Evolutionary conservation across 1,140 invertebrate species (phyloP).

Genomic region (Hetaerina americana): DNA sequence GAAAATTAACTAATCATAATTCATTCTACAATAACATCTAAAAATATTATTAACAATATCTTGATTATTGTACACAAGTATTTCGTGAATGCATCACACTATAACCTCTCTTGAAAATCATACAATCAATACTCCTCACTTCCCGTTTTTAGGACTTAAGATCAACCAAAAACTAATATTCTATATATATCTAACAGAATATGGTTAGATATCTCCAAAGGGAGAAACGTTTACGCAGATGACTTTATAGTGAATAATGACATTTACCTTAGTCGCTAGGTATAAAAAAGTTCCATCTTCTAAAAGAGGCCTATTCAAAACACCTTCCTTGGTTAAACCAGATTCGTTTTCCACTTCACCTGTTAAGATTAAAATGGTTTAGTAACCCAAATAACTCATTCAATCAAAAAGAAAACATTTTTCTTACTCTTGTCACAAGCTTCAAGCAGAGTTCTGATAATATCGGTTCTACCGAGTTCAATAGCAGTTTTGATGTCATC

Average conservation of each 20-base stretch:
- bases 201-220: no score
- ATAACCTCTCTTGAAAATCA: not conserved
- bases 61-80: not conserved
- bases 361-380: not conserved
- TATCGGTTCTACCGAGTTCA: constrained; percentile 44
- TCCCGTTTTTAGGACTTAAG: no score
- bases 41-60: constrained; percentile 11
- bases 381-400: not conserved
- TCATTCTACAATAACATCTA: no score
- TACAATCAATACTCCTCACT: not conserved
- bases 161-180: no score
- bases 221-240: no score
- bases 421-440: constrained; percentile 37
- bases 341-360: constrained; percentile 25
- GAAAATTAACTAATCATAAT: no score
- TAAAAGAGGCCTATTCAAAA: constrained; percentile 34
- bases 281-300: constrained; percentile 47
- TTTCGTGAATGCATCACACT: not conserved
- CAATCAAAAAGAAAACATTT: constrained; percentile 11
- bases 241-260: no score
- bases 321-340: constrained; percentile 33
- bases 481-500: constrained; percentile 37
- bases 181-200: no score
- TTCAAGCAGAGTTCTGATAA: constrained; percentile 42
- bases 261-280: constrained; percentile 42